These are phyloP conservation scores for Zosterops japonicus DNA, from an alignment of 2,113 vertebrate species.

Conservation along the genomic window DNA sequence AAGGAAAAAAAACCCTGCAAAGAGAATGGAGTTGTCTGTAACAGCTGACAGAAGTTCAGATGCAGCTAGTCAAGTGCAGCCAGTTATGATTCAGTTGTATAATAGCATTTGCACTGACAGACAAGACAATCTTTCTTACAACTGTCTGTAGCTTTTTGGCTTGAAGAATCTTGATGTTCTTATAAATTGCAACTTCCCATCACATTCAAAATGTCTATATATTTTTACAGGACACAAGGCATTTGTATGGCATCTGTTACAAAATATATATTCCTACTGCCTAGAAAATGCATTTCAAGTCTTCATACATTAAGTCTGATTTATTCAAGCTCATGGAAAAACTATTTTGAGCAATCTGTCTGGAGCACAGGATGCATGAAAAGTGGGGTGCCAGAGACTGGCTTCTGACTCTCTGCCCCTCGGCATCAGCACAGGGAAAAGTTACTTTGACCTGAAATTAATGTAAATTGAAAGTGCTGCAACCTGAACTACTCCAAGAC, in stretches of 20 bases:
- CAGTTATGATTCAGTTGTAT: constrained; percentile 58
- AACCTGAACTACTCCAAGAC: constrained; percentile 2
- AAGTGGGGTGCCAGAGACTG: neutral
- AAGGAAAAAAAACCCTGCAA: neutral
- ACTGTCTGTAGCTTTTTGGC: constrained; percentile 63
- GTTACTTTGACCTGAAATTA: constrained; percentile 17
- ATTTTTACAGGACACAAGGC: constrained; percentile 66
- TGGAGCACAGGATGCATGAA: neutral
- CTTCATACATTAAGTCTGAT: constrained; percentile 58
- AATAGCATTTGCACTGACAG: constrained; percentile 64
- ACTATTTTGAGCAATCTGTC: constrained; percentile 40
- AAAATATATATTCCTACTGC: constrained; percentile 56
- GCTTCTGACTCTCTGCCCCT: constrained; percentile 21
- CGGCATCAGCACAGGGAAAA: neutral
- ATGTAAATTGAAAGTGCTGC: constrained; percentile 4
- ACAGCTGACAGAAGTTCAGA: constrained; percentile 58
- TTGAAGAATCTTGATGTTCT: constrained; percentile 62
- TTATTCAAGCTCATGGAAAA: constrained; percentile 53
- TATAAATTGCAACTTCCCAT: constrained; percentile 59
- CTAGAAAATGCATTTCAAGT: constrained; percentile 49
- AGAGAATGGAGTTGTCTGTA: constrained; percentile 40
- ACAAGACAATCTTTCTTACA: constrained; percentile 68
- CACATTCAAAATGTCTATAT: constrained; percentile 64
- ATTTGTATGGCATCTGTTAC: constrained; percentile 66
- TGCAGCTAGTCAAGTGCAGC: constrained; percentile 61